phyloP scores from a whole-genome alignment of 2,888 invertebrate species.

The Cryptus armator region DNA sequence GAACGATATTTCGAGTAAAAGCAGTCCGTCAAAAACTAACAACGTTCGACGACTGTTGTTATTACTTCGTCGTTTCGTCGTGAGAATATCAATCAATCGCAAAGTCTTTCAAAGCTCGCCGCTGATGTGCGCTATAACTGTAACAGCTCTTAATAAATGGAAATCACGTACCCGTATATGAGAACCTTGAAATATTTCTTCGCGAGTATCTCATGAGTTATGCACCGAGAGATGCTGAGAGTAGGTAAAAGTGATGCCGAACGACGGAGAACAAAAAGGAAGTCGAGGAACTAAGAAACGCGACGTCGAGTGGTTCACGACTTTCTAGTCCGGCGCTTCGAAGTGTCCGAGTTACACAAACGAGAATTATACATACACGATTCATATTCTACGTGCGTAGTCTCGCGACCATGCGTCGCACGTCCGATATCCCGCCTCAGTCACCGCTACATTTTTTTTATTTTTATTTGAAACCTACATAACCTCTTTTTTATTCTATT shows the following conservation, averaged over 20 bases:
- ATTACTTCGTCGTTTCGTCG: neutral
- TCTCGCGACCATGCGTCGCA: neutral
- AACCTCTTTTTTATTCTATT: slow-evolving; percentile 21
- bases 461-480: neutral
- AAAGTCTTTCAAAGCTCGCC: neutral
- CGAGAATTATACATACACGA: slow-evolving; percentile 40
- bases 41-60: neutral
- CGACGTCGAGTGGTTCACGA: slow-evolving; percentile 20
- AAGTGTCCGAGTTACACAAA: neutral
- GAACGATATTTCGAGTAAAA: neutral
- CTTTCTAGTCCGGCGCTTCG: slow-evolving; percentile 55
- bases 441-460: slow-evolving; percentile 2
- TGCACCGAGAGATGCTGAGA: neutral
- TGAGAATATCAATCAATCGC: neutral
- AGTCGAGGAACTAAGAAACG: slow-evolving; percentile 27
- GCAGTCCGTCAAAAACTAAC: neutral
- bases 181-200: slow-evolving; percentile 9
- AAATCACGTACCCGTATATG: slow-evolving; percentile 14
- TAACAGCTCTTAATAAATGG: slow-evolving; percentile 15
- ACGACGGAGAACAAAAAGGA: slow-evolving; percentile 49
- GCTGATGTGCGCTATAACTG: neutral
- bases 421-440: slow-evolving; percentile 37
- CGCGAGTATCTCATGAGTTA: neutral
- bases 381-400: slow-evolving; percentile 19
- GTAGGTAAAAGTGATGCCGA: slow-evolving; percentile 55